Evolutionary conservation across 2,113 vertebrate genomes (phyloP).

Genomic region (Melanerpes aurifrons): DNA sequence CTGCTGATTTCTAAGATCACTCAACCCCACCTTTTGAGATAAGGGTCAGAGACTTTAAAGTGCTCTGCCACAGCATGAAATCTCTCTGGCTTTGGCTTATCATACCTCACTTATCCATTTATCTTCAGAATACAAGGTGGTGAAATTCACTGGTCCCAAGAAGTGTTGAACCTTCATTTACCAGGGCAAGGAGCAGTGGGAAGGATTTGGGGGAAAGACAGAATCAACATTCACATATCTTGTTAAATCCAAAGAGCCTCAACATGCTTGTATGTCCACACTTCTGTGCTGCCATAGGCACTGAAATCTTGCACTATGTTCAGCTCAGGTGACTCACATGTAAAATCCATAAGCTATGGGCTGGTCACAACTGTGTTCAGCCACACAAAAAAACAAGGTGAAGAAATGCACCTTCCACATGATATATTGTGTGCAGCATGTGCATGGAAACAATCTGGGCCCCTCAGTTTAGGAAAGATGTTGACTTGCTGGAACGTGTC

Average conservation of each 20-base stretch:
- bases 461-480: too few relatives aligned
- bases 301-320: not conserved
- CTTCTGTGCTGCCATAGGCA: not conserved
- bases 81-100: not conserved
- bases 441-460: not conserved
- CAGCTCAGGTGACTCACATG: not conserved
- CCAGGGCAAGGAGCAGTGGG: rapidly evolving
- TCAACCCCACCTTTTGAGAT: not conserved
- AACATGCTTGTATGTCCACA: too few relatives aligned
- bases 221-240: not conserved
- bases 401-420: not conserved
- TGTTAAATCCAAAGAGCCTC: not conserved
- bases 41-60: not conserved
- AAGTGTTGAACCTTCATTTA: not conserved
- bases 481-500: too few relatives aligned
- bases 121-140: not conserved
- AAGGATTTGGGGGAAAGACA: not conserved
- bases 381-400: not conserved
- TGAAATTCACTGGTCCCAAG: not conserved
- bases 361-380: not conserved
- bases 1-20: not conserved
- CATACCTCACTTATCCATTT: not conserved
- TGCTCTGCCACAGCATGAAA: not conserved
- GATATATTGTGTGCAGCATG: not conserved
- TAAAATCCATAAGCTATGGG: not conserved